Base-by-base conservation (phyloP, 2,797 vertebrate genomes). In the Lacerta bilineata region DNA sequence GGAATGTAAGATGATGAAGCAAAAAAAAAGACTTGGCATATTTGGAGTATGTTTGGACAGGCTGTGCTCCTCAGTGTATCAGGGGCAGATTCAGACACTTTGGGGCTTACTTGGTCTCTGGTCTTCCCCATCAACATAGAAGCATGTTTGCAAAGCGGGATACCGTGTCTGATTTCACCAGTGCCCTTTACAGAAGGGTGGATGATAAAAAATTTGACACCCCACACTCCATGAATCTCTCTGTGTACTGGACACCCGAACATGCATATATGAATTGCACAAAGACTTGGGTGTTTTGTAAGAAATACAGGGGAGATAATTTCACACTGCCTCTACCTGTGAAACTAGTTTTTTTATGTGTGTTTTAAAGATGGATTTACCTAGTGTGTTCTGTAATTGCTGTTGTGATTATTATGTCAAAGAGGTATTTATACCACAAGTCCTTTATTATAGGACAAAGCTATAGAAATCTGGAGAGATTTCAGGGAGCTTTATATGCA, bases 31-130 rank as follows among this genome's bases (percentile, higher is more conserved):
- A 39, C 84, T 88, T 50, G 64, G 68, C 10, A 79, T 84, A 46
- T 41, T 59, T 11, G 86, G 83, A 90, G 66, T 59, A 59, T 78
- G 84, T 89, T 89, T 88, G 36, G 61, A 46, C 84, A 29, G 27
- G 77, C 72, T 91, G 25, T 74, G 27, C n/a, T 80, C 64, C 3
- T 88, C 80, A 39, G 10, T 55, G 3, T 55, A 27, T 39, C 33
- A 29, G 20, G n/a, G 11, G 76, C 27, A 46, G 11, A 80, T 55
- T 77, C 69, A 41, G 6, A 33, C 20, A 55, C 23, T 69, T 68
- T 33, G 27, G 15, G 36, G 13, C 5, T 23, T 61, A 76, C 43
- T 69, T 79, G 11, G 23, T 50, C 18, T 78, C 36, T 68, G 23
- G 25, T 50, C 18, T 55, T 72, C 41, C 9, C 29, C n/a, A n/a